Evolutionary conservation across 2,888 invertebrate genomes (phyloP).

Genomic region (Smittia aterrima): DNA sequence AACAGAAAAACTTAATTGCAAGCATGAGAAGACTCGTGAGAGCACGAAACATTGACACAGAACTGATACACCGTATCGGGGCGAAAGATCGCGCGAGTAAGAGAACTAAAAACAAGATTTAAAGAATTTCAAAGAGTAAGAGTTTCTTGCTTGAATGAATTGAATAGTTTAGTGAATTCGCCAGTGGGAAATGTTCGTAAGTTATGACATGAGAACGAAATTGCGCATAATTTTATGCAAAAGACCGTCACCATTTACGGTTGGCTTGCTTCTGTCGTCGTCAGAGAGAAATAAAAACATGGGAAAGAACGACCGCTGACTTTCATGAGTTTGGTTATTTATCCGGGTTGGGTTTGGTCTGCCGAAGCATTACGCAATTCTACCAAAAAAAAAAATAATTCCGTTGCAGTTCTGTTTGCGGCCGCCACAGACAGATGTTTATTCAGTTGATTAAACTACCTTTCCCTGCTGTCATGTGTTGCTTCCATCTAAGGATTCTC

Average conservation of each 20-base stretch:
- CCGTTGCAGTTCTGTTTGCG: not conserved
- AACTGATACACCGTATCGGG: not conserved
- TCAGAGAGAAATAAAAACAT: not conserved
- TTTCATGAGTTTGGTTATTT: not conserved
- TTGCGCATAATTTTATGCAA: constrained; percentile 11
- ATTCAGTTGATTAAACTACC: not conserved
- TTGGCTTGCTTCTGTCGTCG: not conserved
- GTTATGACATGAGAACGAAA: constrained; percentile 33
- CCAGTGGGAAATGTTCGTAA: constrained; percentile 25
- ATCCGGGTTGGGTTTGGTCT: not conserved
- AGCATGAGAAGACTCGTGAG: not conserved
- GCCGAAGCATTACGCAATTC: not conserved
- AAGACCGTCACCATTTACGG: not conserved
- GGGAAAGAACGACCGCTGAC: not conserved
- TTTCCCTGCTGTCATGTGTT: not conserved
- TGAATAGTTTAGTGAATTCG: constrained; percentile 29
- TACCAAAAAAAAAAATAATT: not conserved
- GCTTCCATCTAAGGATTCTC: not conserved
- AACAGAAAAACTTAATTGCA: not conserved
- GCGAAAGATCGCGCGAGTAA: not conserved
- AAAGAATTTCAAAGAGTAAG: not conserved
- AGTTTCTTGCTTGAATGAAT: constrained; percentile 35
- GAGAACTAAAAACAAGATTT: not conserved
- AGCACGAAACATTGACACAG: not conserved
- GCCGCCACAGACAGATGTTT: not conserved